phyloP scores from a whole-genome alignment of 2,888 invertebrate genomes.

The Phrixothrix hirtus region DNA sequence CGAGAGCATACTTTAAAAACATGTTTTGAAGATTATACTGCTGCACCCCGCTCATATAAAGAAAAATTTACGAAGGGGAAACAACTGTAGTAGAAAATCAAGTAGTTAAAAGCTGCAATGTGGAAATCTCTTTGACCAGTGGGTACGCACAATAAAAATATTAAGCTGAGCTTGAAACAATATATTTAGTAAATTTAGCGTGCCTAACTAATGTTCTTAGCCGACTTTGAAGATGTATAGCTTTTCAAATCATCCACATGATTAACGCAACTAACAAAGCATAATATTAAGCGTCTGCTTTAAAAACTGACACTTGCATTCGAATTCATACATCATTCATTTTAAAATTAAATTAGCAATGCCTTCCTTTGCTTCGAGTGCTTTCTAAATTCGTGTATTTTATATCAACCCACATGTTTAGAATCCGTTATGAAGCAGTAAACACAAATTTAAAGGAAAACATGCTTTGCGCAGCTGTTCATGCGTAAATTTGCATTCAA shows the following conservation, averaged over 20 bases:
- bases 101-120: too few relatives aligned
- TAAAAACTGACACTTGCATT: too few relatives aligned
- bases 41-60: too few relatives aligned
- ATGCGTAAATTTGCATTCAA: conserved; percentile 28
- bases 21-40: too few relatives aligned
- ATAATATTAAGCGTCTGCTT: neutral
- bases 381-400: conserved; percentile 4
- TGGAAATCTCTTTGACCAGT: too few relatives aligned
- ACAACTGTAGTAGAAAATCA: too few relatives aligned
- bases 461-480: conserved; percentile 30
- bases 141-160: too few relatives aligned
- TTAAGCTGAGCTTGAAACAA: too few relatives aligned
- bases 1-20: too few relatives aligned
- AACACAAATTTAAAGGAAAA: conserved; percentile 22
- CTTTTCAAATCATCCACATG: neutral
- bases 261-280: neutral
- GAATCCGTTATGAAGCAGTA: conserved; percentile 15
- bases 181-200: neutral
- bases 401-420: conserved; percentile 8
- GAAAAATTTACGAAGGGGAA: too few relatives aligned
- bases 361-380: neutral
- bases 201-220: neutral
- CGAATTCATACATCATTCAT: neutral
- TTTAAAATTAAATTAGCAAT: neutral
- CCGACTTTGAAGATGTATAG: neutral